Evolutionary conservation across 2,113 vertebrate genomes (phyloP).

Genomic region (Micronisus gabar): DNA sequence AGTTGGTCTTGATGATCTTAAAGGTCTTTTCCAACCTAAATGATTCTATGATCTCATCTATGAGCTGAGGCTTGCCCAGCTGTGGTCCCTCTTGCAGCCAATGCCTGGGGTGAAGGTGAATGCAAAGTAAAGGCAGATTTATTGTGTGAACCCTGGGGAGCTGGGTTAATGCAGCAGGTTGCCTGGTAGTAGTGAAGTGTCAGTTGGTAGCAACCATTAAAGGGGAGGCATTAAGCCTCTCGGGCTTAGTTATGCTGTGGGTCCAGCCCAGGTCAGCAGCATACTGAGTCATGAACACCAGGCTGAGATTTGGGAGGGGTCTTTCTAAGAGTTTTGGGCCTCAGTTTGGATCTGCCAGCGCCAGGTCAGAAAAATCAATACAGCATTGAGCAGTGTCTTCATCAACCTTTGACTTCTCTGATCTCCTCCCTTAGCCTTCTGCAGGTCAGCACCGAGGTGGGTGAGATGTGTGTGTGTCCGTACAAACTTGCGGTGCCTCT

Average conservation of each 20-base stretch:
- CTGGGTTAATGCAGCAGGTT: neutral
- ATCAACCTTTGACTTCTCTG: neutral
- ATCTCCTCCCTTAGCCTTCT: neutral
- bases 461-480: neutral
- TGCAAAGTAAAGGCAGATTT: neutral
- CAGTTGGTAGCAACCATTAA: neutral
- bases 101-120: neutral
- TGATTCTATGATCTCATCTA: neutral
- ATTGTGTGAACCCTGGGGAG: neutral
- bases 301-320: neutral
- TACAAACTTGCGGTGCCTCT: neutral
- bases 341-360: neutral
- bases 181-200: neutral
- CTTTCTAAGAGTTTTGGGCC: neutral
- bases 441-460: neutral
- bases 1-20: neutral
- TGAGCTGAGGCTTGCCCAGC: neutral
- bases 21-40: neutral
- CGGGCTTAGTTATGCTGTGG: neutral
- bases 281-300: neutral
- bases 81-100: neutral
- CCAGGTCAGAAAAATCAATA: neutral
- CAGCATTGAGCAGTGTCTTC: neutral
- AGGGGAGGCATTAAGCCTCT: neutral
- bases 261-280: neutral